Conservation (phyloP, 1,140 invertebrate genomes). For the Helicorthomorpha holstii region DNA sequence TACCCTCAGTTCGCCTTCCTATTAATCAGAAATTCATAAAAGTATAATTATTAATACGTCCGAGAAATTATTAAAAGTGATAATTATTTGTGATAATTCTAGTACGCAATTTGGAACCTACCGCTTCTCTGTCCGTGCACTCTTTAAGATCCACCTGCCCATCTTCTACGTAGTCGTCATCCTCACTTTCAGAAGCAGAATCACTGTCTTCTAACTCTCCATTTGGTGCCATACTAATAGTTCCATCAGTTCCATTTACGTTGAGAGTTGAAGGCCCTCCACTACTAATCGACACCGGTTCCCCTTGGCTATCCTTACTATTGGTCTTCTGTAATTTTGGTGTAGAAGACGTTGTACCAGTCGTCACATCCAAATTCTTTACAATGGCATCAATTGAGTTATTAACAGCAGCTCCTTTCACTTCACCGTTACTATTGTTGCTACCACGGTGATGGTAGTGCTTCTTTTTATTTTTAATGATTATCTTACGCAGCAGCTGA, state of each 20-base stretch:
- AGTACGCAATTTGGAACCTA: neutral
- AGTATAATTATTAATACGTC: too few species aligned
- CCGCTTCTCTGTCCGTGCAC: neutral
- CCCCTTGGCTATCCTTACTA: constrained; percentile 17
- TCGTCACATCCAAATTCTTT: too few species aligned
- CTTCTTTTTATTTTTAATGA: constrained; percentile 98
- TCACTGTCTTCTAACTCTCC: constrained; percentile 40
- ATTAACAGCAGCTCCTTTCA: constrained; percentile 6
- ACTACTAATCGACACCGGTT: constrained; percentile 19
- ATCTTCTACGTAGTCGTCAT: constrained; percentile 23
- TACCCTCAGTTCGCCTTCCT: too few species aligned
- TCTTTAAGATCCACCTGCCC: neutral
- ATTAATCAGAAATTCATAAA: too few species aligned
- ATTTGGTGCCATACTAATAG: constrained; percentile 19
- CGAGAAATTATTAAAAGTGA: too few species aligned
- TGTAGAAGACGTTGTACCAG: neutral
- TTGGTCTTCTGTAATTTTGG: constrained; percentile 4
- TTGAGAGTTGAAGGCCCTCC: too few species aligned
- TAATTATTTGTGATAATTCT: neutral
- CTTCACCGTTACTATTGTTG: constrained; percentile 19
- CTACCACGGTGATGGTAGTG: constrained; percentile 58
- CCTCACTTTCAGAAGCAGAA: constrained; percentile 40
- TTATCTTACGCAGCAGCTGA: constrained; percentile 71
- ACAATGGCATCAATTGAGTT: neutral
- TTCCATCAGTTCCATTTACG: constrained; percentile 17